A percentile compares a stretch with the other conserved stretches of the same genome.
Evolutionary conservation across 1,140 invertebrate genomes (phyloP).

Genomic region (Drosophila subpulchrella): DNA sequence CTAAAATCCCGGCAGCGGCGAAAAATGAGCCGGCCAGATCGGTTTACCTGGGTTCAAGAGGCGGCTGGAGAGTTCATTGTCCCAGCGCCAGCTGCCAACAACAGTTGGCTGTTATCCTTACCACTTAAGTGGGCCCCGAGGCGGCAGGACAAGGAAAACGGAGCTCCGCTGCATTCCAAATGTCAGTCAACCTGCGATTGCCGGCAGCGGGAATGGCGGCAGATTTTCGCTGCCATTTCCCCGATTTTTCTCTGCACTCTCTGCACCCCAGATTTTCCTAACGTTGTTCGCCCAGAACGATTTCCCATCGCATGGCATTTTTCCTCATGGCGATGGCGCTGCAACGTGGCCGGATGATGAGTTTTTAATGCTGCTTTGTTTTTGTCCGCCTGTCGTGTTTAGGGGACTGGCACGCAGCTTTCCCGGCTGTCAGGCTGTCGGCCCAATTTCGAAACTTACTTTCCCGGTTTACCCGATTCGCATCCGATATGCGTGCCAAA

Average conservation of each 20-base stretch:
- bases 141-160: slow-evolving; percentile 31
- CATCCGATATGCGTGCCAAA: slow-evolving; percentile 69
- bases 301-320: slow-evolving; percentile 29
- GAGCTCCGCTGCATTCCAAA: slow-evolving; percentile 43
- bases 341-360: slow-evolving; percentile 52
- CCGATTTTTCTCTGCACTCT: background rate
- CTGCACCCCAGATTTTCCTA: background rate
- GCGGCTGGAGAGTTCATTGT: slow-evolving; percentile 40
- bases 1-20: background rate
- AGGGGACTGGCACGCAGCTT: slow-evolving; percentile 67
- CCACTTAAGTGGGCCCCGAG: slow-evolving; percentile 43
- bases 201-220: slow-evolving; percentile 20
- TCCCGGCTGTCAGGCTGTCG: slow-evolving; percentile 58
- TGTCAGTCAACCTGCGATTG: slow-evolving; percentile 54
- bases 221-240: slow-evolving; percentile 18
- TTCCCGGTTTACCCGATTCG: slow-evolving; percentile 42
- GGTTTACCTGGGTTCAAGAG: slow-evolving; percentile 35
- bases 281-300: background rate
- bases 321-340: slow-evolving; percentile 23
- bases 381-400: slow-evolving; percentile 38
- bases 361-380: slow-evolving; percentile 71
- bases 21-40: slow-evolving; percentile 19
- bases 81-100: slow-evolving; percentile 38
- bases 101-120: slow-evolving; percentile 43
- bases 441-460: slow-evolving; percentile 70